Evolutionary conservation across 2,113 vertebrate species (phyloP), one percentile per base, ranked within the genome.

Genomic region (Brachionichthys hirsutus): DNA sequence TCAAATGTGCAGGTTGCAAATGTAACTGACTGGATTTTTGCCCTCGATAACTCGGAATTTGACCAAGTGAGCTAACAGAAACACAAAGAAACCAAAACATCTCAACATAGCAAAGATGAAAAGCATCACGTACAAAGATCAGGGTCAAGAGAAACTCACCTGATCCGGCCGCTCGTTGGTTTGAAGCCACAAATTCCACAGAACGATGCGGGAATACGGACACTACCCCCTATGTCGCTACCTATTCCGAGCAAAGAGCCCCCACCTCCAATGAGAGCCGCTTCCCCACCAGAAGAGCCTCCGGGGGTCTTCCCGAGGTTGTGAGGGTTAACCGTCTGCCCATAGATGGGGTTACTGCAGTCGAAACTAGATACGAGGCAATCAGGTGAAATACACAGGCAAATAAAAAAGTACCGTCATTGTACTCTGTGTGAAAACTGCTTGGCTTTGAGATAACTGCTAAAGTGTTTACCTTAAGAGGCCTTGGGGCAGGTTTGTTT

Each of bases 401-500:
- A 22, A 61, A 14, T 1, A 52, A 48, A 0, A 1, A 43, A 0
- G n/a, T 1, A 14, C 16, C 7, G 53, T 11, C 0, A 18, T 10
- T 3, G 44, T 14, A 13, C 14, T 16, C 8, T 30, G 24, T 30
- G 24, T 30, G 24, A 30, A 6, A 30, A 38, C 12, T 4, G 9
- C 12, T 30, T 18, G 1, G 20, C 4, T n/a, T 4, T 8, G 0
- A 41, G n/a, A 34, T 30, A 5, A 18, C 30, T 35, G 3, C 24
- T 11, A 49, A 62, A 54, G 22, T 0, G 54, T 35, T 81, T 86
- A 98, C 97, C 70, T 98, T 35, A 95, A 44, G 46, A 97, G 86
- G 56, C 90, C 90, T 82, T 97, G 95, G 2, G 95, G 93, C 24
- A 98, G 5, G 7, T 98, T 96, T 78, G 96, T 99, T 83, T 94